Percentiles rank a stretch among this genome's conserved stretches.
Evolutionary conservation across 2,113 vertebrate species (phyloP).

Genomic region (Pithys albifrons): DNA sequence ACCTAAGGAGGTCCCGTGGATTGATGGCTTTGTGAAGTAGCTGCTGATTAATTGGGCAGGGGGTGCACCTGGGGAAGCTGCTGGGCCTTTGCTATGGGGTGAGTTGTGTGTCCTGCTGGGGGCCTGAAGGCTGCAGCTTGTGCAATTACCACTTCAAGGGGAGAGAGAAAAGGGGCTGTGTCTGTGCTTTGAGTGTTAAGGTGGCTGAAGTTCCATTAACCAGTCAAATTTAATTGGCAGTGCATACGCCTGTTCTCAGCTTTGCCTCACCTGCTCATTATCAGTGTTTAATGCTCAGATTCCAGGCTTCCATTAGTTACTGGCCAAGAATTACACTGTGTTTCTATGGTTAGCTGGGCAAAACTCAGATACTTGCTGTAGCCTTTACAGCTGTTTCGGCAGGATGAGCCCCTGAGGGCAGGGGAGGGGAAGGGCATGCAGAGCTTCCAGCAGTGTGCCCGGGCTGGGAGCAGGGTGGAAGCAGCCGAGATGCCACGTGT

Average conservation of each 20-base stretch:
- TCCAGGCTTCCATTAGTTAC: not conserved
- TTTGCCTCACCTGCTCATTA: not conserved
- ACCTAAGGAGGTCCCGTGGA: not conserved
- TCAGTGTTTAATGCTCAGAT: not conserved
- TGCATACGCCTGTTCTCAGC: not conserved
- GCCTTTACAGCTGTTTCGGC: not conserved
- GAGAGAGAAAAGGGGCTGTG: not conserved
- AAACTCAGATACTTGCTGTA: not conserved
- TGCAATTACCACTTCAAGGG: not conserved
- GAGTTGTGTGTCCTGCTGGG: not conserved
- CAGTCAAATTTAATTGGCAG: not conserved
- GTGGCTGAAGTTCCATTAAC: not conserved
- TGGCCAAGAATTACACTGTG: not conserved
- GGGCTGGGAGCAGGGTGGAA: not conserved
- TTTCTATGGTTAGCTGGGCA: not conserved
- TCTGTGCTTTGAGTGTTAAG: not conserved
- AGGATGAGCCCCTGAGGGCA: not conserved
- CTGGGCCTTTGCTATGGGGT: not conserved
- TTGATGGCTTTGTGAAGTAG: not conserved
- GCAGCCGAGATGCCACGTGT: fast-evolving
- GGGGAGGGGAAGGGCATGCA: fast-evolving
- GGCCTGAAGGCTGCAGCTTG: not conserved
- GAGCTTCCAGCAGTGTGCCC: not conserved
- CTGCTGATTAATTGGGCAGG: not conserved
- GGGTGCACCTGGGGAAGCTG: not conserved